phyloP scores from a whole-genome alignment of 2,888 invertebrate genomes.

The Idaea straminata region DNA sequence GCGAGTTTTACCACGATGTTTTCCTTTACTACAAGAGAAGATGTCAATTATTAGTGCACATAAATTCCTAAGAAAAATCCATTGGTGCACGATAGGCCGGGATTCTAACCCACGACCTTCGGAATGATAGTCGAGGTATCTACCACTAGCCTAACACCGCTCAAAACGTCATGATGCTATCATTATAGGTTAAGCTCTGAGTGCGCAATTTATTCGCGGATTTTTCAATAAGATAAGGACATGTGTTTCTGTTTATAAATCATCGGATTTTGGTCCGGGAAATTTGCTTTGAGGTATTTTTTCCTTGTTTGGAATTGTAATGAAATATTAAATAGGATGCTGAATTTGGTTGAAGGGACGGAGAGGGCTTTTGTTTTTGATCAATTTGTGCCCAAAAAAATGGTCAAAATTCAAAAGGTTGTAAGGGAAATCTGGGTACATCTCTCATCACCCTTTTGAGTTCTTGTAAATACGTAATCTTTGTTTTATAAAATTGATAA shows the following conservation, averaged over 20 bases:
- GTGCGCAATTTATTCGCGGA: conserved; percentile 14
- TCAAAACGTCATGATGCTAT: not conserved
- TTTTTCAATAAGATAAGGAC: conserved; percentile 27
- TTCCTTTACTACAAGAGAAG: no score
- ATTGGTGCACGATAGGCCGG: no score
- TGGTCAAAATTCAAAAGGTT: not conserved
- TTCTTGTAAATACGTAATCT: no score
- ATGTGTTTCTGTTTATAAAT: conserved; percentile 21
- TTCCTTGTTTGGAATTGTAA: not conserved
- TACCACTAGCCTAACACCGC: no score
- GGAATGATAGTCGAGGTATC: no score
- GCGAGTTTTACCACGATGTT: no score
- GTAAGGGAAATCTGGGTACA: not conserved
- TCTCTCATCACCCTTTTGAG: no score
- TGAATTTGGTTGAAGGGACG: not conserved
- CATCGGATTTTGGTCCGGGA: conserved; percentile 23
- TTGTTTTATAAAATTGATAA: no score
- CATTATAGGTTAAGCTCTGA: not conserved
- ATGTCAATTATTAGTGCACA: no score
- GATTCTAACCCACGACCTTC: no score
- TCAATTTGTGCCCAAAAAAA: not conserved
- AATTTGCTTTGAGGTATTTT: conserved; percentile 10
- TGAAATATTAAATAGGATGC: not conserved
- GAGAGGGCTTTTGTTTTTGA: not conserved
- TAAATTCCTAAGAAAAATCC: no score